phyloP scores from a whole-genome alignment of 2,113 vertebrate genomes.

The Erythrolamprus reginae region DNA sequence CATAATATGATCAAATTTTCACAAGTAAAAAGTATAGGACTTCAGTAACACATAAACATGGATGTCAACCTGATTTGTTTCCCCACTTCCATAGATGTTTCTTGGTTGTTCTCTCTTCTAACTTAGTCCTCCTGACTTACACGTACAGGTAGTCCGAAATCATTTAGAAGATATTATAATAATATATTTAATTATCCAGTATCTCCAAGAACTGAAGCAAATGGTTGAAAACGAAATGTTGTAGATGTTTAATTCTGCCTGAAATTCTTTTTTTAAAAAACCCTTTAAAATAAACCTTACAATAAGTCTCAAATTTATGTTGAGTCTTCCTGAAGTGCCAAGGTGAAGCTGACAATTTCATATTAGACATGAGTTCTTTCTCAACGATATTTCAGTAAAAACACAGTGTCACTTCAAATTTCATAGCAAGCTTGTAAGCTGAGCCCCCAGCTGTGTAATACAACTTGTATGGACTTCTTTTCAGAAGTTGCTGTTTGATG shows the following conservation, averaged over 20 bases:
- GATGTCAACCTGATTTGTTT: not conserved
- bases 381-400: not conserved
- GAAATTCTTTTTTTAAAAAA: conserved; percentile 38
- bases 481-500: not conserved
- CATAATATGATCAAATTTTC: not conserved
- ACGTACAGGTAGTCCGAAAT: not conserved
- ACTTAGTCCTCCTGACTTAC: not conserved
- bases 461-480: not conserved
- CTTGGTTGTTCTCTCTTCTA: not conserved
- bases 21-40: not conserved
- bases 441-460: not conserved
- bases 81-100: not conserved
- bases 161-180: not conserved
- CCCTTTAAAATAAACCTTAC: conserved; percentile 37
- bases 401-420: not conserved
- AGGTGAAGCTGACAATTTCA: conserved; percentile 21
- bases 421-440: not conserved
- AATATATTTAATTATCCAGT: not conserved
- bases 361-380: not conserved
- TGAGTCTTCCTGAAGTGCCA: conserved; percentile 30
- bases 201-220: not conserved
- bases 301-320: conserved; percentile 27
- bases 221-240: conserved; percentile 14
- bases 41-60: not conserved
- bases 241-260: conserved; percentile 46